Conservation (phyloP, 2,797 vertebrate genomes). For the Eurystomus glaucurus region DNA sequence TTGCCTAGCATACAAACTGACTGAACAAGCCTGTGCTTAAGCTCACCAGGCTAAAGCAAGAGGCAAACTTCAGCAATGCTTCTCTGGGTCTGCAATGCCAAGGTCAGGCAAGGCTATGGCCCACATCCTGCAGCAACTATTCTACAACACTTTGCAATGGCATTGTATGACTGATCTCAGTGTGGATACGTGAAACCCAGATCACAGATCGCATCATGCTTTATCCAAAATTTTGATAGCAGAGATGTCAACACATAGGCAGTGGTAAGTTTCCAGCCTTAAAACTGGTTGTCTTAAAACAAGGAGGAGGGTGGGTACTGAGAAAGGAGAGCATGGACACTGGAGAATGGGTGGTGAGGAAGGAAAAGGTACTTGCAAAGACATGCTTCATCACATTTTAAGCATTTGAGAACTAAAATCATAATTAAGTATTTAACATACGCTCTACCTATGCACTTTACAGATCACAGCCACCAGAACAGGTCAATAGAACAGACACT, state of each 20-base stretch:
- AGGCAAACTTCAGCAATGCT: neutral
- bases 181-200: fast-evolving
- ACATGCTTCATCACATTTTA: neutral
- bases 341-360: neutral
- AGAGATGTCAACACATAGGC: neutral
- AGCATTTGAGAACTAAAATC: neutral
- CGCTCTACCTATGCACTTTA: neutral
- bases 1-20: neutral
- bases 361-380: neutral
- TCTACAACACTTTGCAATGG: neutral
- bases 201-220: fast-evolving
- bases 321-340: neutral
- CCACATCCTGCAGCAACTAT: neutral
- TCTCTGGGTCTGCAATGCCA: neutral
- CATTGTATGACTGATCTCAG: neutral
- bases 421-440: neutral
- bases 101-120: neutral
- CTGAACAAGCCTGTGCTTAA: neutral
- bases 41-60: neutral
- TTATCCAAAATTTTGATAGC: neutral
- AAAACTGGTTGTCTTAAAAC: neutral
- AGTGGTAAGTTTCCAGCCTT: neutral
- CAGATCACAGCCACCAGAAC: neutral
- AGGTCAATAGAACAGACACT: neutral
- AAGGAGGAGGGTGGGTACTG: neutral